Percentiles rank a stretch among this genome's conserved stretches.
phyloP scores from a whole-genome alignment of 2,797 vertebrate species.

The Danio jaintianensis region DNA sequence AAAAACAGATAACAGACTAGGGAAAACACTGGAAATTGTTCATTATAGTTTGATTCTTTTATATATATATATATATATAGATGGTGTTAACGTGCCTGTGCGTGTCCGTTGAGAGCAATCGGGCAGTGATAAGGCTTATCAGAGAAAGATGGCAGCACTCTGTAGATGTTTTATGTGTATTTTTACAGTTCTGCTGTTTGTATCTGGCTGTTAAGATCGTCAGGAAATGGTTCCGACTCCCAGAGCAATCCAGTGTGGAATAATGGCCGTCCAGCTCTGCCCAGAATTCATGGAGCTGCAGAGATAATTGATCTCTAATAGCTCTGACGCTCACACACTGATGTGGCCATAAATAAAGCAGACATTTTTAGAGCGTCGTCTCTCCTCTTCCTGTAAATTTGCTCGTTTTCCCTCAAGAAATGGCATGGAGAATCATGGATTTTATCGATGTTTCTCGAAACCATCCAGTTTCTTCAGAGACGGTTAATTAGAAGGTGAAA shows the following conservation, averaged over 20 bases:
- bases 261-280: not conserved
- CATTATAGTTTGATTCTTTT: constrained; percentile 6
- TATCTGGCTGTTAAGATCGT: constrained; percentile 28
- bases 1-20: constrained; percentile 21
- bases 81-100: constrained; percentile 12
- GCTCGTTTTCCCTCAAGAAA: not conserved
- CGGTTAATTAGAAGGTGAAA: not conserved
- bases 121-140: constrained; percentile 30
- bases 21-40: constrained; percentile 14
- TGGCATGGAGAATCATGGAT: not conserved
- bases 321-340: constrained; percentile 24
- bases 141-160: not conserved
- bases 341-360: constrained; percentile 32
- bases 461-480: not conserved
- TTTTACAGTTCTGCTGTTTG: constrained; percentile 34
- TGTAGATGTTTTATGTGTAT: constrained; percentile 11
- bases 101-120: constrained; percentile 4
- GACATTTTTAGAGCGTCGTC: constrained; percentile 19
- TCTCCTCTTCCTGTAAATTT: constrained; percentile 27
- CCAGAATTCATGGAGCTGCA: not conserved
- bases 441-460: constrained; percentile 22
- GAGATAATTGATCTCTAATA: constrained; percentile 34
- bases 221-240: constrained; percentile 18
- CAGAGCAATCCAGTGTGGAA: constrained; percentile 13
- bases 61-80: not conserved